These are phyloP conservation scores for Cerastis leucographa DNA, from an alignment of 2,888 invertebrate genomes.

Conservation along the genomic window DNA sequence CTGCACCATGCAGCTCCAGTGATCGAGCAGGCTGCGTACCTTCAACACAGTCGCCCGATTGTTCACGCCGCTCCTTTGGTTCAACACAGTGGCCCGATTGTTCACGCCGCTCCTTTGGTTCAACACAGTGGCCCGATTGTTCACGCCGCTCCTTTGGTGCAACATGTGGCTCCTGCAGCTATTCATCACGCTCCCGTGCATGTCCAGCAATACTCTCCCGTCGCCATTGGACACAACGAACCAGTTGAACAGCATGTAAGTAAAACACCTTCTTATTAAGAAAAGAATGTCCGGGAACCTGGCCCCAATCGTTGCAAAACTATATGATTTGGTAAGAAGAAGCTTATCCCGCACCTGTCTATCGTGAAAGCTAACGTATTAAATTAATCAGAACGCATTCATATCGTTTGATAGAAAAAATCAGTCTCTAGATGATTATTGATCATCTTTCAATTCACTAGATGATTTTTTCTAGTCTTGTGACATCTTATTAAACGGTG, in stretches of 20 bases:
- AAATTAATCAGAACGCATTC: too few species aligned
- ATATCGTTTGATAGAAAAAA: background rate
- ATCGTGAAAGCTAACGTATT: background rate
- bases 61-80: too few species aligned
- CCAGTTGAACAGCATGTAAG: constrained; percentile 80
- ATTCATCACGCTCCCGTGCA: constrained; percentile 66
- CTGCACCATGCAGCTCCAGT: constrained; percentile 69
- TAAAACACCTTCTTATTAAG: constrained; percentile 35
- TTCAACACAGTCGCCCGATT: too few species aligned
- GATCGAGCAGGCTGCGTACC: constrained; percentile 66
- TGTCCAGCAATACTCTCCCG: constrained; percentile 74
- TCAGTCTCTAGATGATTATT: background rate
- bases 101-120: too few species aligned
- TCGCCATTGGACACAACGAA: constrained; percentile 74
- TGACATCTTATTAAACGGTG: background rate
- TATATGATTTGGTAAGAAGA: background rate
- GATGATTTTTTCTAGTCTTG: too few species aligned
- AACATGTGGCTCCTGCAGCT: constrained; percentile 52
- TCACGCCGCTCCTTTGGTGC: constrained; percentile 61
- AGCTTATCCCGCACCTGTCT: background rate
- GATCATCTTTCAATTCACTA: too few species aligned
- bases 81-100: too few species aligned
- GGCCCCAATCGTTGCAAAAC: background rate
- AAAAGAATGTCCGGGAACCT: background rate
- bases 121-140: constrained; percentile 67